Evolutionary conservation across 2,113 vertebrate genomes (phyloP).

Genomic region (Pimephales promelas): DNA sequence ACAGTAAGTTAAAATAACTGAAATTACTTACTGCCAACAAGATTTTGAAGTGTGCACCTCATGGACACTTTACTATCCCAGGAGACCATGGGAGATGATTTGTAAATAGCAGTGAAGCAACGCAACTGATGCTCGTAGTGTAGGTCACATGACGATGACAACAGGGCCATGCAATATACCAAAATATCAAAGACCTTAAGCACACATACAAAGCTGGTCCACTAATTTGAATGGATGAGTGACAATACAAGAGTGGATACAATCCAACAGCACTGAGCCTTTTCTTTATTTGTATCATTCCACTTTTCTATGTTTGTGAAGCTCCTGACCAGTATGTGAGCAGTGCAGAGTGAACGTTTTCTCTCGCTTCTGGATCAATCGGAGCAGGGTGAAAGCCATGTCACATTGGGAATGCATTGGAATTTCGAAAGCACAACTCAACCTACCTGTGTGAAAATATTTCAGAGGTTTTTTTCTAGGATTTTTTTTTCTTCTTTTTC

Average conservation of each 20-base stretch:
- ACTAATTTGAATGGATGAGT: neutral
- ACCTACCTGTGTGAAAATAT: neutral
- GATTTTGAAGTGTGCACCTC: neutral
- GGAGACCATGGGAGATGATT: neutral
- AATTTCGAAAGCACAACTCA: neutral
- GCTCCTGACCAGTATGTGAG: neutral
- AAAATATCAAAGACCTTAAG: neutral
- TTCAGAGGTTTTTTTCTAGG: neutral
- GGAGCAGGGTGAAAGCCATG: neutral
- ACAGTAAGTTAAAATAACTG: neutral
- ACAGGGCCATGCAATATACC: neutral
- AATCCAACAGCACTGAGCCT: neutral
- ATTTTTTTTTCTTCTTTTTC: neutral
- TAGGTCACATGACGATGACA: neutral
- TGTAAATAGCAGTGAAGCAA: neutral
- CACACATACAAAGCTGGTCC: neutral
- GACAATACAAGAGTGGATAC: neutral
- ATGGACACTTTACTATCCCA: neutral
- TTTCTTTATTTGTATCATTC: neutral
- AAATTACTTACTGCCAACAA: neutral
- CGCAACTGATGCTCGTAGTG: neutral
- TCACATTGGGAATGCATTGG: neutral
- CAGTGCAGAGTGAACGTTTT: neutral
- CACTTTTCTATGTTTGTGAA: neutral
- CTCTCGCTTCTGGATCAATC: neutral